Conservation (phyloP, 2,797 vertebrate species). For the Discoglossus pictus region DNA sequence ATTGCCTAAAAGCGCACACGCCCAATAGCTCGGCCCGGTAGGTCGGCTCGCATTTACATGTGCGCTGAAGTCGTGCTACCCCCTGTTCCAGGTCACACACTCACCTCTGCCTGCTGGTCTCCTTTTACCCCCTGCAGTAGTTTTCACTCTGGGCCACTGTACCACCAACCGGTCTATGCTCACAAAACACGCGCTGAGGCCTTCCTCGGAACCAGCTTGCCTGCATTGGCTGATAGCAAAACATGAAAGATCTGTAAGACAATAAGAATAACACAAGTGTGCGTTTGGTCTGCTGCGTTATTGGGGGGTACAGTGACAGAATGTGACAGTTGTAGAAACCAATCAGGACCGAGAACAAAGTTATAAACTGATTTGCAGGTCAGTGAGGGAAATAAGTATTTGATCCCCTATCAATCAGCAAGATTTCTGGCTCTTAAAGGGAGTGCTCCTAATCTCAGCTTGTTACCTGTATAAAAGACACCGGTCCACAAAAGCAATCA, state of each 20-base stretch:
- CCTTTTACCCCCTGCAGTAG: constrained; percentile 29
- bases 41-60: no score
- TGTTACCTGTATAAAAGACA: no score
- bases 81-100: neutral
- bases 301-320: neutral
- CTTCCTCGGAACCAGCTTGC: neutral
- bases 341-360: neutral
- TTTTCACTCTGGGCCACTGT: constrained; percentile 37
- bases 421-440: no score
- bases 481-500: no score
- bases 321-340: neutral
- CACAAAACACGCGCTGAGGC: neutral
- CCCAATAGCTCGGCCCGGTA: no score
- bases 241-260: neutral
- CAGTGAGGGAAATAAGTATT: no score
- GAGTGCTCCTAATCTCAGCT: no score
- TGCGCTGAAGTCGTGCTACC: no score
- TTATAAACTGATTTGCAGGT: no score
- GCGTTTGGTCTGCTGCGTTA: no score
- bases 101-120: neutral
- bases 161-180: neutral
- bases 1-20: no score
- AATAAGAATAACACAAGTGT: neutral
- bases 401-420: no score
- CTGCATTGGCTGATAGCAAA: neutral